Evolutionary conservation across 92 coral and sea anemone genomes (phyloP), one percentile per base, ranked within the genome.

Genomic region (Heliopora coerulea): DNA sequence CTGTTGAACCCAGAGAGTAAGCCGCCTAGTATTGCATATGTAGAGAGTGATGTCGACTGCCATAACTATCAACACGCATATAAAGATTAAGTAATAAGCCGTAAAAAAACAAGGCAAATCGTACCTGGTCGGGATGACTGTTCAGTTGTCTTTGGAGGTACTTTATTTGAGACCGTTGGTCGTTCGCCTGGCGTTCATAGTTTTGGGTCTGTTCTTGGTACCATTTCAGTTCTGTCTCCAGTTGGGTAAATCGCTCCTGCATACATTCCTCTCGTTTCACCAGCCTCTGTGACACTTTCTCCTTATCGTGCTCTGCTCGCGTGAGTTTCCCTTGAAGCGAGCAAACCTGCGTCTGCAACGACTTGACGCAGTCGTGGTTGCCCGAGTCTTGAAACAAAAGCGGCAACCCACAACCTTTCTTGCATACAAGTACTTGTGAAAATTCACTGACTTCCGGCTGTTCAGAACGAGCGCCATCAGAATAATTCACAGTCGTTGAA

Each of bases 401-500:
- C 21, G 98, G 98, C 32, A 93, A 72, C 15, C 96, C 98, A 78
- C 98, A 93, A 76, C 98, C 98, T 78, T 88, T 93, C 68, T 86
- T 90, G 72, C 98, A 93, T 27, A 93, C 95, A 49, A 88, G 88
- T 59, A 87, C 98, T 87, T 91, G 91, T 62, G 86, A 78, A 68
- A 81, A 75, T 72, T 78, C 86, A 66, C 81, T 78, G 59, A 84
- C 85, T 88, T 88, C 98, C 91, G 91, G 86, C 77, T 3, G 33
- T 25, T 26, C 24, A 50, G 21, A 17, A 3, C 44, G 26, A 19
- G 24, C 49, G 30, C 40, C 49, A 2, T 26, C 58, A 18, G 77
- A 70, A 74, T 62, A 62, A 58, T 23, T 56, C 28, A 56, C 29
- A 4, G 61, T 31, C 33, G 61, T 56, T 32, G 46, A 66, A 28